Percentiles rank a stretch among this genome's conserved stretches.
phyloP scores from a whole-genome alignment of 2,113 vertebrate species.

The Thalassoma bifasciatum region DNA sequence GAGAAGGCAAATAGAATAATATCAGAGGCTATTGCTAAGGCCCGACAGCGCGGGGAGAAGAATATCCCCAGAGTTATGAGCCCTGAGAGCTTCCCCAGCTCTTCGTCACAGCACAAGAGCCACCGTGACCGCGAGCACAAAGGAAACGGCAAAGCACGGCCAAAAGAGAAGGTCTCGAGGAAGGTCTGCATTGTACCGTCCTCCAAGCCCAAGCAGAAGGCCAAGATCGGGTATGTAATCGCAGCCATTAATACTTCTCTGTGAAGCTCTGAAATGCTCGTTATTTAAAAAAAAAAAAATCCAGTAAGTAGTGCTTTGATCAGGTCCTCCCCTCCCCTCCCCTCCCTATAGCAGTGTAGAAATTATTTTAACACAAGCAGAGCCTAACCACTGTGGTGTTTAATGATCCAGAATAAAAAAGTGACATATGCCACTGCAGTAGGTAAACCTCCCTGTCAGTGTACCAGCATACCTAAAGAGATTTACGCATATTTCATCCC shows the following conservation, averaged over 20 bases:
- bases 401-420: conserved; percentile 26
- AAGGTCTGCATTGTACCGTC: conserved; percentile 88
- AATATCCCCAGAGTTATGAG: conserved; percentile 99
- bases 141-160: conserved; percentile 85
- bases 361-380: conserved; percentile 14
- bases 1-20: conserved; percentile 99
- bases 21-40: conserved; percentile 97
- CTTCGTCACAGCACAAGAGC: conserved; percentile 85
- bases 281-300: conserved; percentile 17
- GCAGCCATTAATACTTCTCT: not conserved
- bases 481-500: not conserved
- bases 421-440: conserved; percentile 28
- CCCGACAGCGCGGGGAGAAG: conserved; percentile 94
- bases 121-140: conserved; percentile 88
- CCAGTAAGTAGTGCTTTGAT: conserved; percentile 33
- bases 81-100: conserved; percentile 96
- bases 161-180: conserved; percentile 90
- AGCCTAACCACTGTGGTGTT: conserved; percentile 23
- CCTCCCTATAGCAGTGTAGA: not conserved
- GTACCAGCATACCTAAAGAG: not conserved
- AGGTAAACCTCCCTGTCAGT: conserved; percentile 12
- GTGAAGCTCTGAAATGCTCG: not conserved
- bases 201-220: conserved; percentile 93
- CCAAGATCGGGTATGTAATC: conserved; percentile 93
- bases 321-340: not conserved